Conservation (phyloP, 2,113 vertebrate species). For the Pseudopodoces humilis region DNA sequence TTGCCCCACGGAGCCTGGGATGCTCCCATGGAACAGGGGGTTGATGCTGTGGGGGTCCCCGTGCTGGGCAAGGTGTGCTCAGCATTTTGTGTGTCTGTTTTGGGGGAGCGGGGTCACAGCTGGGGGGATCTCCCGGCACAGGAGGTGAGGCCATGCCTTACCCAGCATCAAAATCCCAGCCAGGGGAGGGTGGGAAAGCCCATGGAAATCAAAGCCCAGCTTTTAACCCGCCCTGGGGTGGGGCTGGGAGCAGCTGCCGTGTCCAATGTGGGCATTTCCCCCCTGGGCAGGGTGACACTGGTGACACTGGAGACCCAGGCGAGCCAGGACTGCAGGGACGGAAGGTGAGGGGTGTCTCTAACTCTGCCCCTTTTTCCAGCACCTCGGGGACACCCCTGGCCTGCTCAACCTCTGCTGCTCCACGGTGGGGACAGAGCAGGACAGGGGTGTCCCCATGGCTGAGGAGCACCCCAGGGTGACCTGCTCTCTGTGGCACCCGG, state of each 20-base stretch:
- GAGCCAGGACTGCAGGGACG: slow-evolving; percentile 73
- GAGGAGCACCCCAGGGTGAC: background rate
- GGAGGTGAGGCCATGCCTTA: accelerated
- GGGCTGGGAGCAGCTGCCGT: background rate
- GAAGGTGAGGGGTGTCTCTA: slow-evolving; percentile 71
- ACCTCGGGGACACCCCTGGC: accelerated
- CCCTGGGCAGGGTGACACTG: slow-evolving; percentile 50
- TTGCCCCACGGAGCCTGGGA: background rate
- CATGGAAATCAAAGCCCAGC: background rate
- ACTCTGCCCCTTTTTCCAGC: background rate
- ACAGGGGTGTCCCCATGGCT: background rate
- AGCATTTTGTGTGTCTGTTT: background rate
- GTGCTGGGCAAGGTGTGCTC: background rate
- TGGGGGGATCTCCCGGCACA: background rate
- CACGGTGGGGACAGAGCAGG: background rate
- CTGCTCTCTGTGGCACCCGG: background rate
- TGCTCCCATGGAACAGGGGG: background rate
- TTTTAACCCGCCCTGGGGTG: background rate
- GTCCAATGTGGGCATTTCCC: background rate
- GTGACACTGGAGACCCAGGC: slow-evolving; percentile 73
- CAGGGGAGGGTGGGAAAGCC: background rate
- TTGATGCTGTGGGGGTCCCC: background rate
- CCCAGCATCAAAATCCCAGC: background rate
- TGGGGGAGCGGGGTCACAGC: background rate
- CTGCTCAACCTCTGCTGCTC: background rate